Conservation (phyloP, 2,888 invertebrate genomes). For the Morpho deidamia region DNA sequence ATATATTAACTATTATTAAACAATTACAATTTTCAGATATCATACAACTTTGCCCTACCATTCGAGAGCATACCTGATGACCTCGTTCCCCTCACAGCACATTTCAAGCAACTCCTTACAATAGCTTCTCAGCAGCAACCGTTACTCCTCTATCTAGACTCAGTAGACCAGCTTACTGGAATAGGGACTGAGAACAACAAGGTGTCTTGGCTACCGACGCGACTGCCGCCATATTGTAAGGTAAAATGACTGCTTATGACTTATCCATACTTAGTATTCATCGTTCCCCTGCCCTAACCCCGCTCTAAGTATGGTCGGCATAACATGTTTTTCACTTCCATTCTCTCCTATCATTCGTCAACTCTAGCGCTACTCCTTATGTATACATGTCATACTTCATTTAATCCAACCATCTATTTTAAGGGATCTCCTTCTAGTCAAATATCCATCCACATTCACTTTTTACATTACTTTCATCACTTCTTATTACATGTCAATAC, state of each 20-base stretch:
- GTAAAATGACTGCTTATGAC: constrained; percentile 54
- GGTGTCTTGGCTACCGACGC: constrained; percentile 96
- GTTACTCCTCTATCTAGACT: constrained; percentile 94
- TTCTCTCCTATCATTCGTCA: too few species aligned
- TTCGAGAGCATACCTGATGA: constrained; percentile 98
- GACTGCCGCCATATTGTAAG: constrained; percentile 93
- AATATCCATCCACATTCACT: not conserved
- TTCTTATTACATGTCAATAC: too few species aligned
- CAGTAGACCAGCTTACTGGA: constrained; percentile 97
- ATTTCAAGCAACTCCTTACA: constrained; percentile 95
- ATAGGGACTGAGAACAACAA: constrained; percentile 94
- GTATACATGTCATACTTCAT: too few species aligned
- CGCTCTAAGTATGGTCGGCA: too few species aligned
- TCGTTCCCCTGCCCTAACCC: too few species aligned
- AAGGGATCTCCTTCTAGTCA: too few species aligned
- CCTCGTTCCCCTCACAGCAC: constrained; percentile 95
- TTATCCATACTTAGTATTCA: too few species aligned
- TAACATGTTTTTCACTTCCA: too few species aligned
- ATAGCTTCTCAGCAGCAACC: constrained; percentile 91
- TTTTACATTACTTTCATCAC: not conserved
- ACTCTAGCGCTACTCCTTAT: too few species aligned
- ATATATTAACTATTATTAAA: too few species aligned
- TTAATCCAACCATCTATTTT: too few species aligned
- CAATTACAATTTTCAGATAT: constrained; percentile 80
- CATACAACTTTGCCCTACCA: constrained; percentile 93